These are phyloP conservation scores for Drosophila mulleri DNA, from an alignment of 2,888 invertebrate genomes.

Conservation along the genomic window DNA sequence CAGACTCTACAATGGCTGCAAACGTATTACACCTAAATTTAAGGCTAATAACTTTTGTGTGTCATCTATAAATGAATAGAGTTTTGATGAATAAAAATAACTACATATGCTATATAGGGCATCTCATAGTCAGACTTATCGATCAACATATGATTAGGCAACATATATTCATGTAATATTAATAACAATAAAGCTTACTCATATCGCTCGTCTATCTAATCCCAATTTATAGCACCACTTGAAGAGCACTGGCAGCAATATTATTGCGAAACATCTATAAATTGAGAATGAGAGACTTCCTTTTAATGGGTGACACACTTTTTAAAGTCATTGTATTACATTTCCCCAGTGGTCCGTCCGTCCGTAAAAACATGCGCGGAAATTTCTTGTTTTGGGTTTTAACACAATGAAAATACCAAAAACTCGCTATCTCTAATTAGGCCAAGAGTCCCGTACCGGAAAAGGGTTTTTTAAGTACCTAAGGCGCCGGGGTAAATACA, in stretches of 20 bases:
- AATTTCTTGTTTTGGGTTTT: slow-evolving; percentile 78
- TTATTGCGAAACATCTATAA: slow-evolving; percentile 2
- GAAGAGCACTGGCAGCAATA: not conserved
- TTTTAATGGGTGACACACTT: slow-evolving; percentile 29
- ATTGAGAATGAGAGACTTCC: not conserved
- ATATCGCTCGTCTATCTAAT: not conserved
- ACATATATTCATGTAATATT: slow-evolving; percentile 10
- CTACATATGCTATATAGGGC: not conserved
- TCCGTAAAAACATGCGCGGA: slow-evolving; percentile 53
- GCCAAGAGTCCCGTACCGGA: slow-evolving; percentile 67
- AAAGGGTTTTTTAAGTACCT: slow-evolving; percentile 79
- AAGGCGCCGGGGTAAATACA: slow-evolving; percentile 72
- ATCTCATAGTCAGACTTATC: not conserved
- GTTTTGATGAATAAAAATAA: not conserved
- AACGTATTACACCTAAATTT: not conserved
- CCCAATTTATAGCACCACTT: not conserved
- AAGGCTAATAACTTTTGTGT: not conserved
- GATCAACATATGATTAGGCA: not conserved
- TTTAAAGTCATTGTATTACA: slow-evolving; percentile 45
- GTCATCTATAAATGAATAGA: not conserved
- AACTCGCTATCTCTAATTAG: slow-evolving; percentile 72
- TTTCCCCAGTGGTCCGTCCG: slow-evolving; percentile 16
- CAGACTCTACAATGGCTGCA: not conserved
- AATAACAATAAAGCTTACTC: not conserved
- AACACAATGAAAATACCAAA: slow-evolving; percentile 78